Evolutionary conservation across 2,888 invertebrate genomes (phyloP).

Genomic region (Sabellastarte sp.): DNA sequence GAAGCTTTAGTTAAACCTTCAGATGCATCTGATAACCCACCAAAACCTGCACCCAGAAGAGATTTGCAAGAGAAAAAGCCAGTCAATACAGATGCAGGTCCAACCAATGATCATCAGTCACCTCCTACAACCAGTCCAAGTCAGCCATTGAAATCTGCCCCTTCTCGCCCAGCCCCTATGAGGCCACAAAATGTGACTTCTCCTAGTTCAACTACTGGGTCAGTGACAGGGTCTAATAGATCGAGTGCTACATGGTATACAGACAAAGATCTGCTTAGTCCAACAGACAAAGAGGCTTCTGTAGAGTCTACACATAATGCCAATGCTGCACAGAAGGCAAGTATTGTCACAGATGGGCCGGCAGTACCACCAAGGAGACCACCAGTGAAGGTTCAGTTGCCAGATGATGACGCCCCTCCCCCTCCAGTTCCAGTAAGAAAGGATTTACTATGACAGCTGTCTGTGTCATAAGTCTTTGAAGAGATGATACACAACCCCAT

Average conservation of each 20-base stretch:
- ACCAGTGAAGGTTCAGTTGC: not conserved
- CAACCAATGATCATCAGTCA: not conserved
- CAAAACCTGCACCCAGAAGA: slow-evolving; percentile 14
- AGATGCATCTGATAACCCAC: not conserved
- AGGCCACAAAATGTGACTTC: too few relatives aligned
- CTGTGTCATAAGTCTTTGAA: too few relatives aligned
- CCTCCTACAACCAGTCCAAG: not conserved
- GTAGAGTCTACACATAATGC: not conserved
- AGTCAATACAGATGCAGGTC: not conserved
- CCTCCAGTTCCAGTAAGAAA: not conserved
- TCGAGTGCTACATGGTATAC: not conserved
- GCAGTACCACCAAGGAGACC: not conserved
- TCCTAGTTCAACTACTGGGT: too few relatives aligned
- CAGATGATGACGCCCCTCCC: not conserved
- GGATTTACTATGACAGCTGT: too few relatives aligned
- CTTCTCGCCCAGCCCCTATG: too few relatives aligned
- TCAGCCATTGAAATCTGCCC: too few relatives aligned
- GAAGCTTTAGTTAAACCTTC: not conserved
- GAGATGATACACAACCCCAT: too few relatives aligned
- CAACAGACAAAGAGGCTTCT: too few relatives aligned
- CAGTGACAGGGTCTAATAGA: too few relatives aligned
- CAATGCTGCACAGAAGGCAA: not conserved
- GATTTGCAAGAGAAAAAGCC: not conserved
- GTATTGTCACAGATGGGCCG: not conserved
- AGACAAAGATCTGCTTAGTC: not conserved